phyloP scores from a whole-genome alignment of 2,113 vertebrate genomes.

The Prunella fulvescens region DNA sequence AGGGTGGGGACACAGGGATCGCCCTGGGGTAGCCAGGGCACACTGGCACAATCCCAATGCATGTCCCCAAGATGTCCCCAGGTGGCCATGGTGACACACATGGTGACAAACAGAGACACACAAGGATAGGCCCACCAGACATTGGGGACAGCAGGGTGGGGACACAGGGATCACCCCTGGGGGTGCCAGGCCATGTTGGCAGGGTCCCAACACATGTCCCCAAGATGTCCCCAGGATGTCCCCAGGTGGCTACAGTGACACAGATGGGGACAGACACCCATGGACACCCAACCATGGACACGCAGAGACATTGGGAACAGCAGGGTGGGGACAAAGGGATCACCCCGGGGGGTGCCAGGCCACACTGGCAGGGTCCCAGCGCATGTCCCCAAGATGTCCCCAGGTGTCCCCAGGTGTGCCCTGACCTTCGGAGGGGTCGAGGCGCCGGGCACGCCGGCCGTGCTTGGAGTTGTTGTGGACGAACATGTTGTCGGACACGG shows the following conservation, averaged over 20 bases:
- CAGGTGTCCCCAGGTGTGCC: not conserved
- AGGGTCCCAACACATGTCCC: not conserved
- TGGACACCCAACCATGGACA: not conserved
- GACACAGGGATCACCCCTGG: not conserved
- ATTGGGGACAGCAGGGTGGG: not conserved
- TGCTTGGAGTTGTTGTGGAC: slow-evolving; percentile 99
- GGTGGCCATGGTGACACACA: not conserved
- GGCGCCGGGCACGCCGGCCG: slow-evolving; percentile 86
- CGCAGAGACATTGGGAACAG: not conserved
- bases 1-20: not conserved
- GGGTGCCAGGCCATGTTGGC: not conserved
- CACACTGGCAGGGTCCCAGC: no score
- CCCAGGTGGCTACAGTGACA: not conserved
- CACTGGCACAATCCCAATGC: not conserved
- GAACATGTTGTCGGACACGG: slow-evolving; percentile 96
- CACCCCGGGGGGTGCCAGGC: no score
- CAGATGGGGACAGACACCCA: not conserved
- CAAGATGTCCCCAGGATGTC: not conserved
- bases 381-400: not conserved
- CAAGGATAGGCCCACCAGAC: not conserved
- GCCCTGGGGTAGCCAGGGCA: not conserved
- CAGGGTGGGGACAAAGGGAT: not conserved
- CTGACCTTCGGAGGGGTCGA: slow-evolving; percentile 94
- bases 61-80: not conserved
- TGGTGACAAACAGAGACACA: not conserved